Percentiles rank a stretch among this genome's conserved stretches.
Evolutionary conservation across 35 echinoderm and acorn worm species (phyloP).

Genomic region (Acanthaster planci): DNA sequence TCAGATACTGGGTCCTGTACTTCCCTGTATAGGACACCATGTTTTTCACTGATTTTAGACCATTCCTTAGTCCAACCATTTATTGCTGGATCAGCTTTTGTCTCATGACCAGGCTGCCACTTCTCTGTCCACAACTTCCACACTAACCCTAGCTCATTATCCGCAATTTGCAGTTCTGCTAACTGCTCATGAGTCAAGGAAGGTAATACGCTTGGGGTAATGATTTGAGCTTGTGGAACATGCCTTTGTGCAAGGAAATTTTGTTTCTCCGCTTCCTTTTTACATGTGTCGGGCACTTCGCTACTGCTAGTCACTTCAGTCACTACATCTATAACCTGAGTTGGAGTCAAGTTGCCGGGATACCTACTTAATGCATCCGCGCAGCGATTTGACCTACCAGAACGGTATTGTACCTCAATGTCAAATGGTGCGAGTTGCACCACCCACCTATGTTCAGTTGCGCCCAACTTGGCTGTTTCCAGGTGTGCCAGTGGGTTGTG

Average conservation of each 20-base stretch:
- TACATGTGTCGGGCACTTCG: neutral
- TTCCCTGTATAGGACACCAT: neutral
- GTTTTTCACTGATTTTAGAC: neutral
- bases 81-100: neutral
- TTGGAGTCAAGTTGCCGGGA: neutral
- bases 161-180: neutral
- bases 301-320: neutral
- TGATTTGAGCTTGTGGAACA: too few relatives aligned
- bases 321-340: neutral
- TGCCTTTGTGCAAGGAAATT: neutral
- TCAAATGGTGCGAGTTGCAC: slow-evolving; percentile 64
- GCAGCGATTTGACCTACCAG: slow-evolving; percentile 48
- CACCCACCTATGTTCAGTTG: slow-evolving; percentile 54
- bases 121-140: neutral
- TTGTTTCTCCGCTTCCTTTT: neutral
- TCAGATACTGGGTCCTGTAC: neutral
- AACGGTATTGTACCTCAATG: slow-evolving; percentile 53
- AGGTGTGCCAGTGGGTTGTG: slow-evolving; percentile 75
- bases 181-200: neutral
- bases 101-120: neutral
- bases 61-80: neutral
- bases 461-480: slow-evolving; percentile 66
- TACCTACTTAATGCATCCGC: slow-evolving; percentile 64
- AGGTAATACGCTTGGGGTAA: neutral
- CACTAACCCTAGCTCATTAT: neutral